A percentile compares a stretch with the other conserved stretches of the same genome.
Evolutionary conservation across 2,888 invertebrate genomes (phyloP).

Genomic region (Anticlea derivata): DNA sequence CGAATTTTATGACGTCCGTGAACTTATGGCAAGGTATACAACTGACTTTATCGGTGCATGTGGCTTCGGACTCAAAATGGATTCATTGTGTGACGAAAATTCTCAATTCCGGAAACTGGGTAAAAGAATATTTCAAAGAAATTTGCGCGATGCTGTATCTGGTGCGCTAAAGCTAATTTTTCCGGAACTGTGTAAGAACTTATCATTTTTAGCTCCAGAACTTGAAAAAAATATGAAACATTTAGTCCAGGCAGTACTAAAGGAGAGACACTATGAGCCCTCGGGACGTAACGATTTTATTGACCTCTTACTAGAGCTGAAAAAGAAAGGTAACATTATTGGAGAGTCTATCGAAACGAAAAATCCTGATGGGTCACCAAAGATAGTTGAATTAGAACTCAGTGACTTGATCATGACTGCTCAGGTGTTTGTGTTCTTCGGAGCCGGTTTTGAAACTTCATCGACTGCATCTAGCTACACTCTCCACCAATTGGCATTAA

Average conservation of each 20-base stretch:
- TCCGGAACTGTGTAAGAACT: slow-evolving; percentile 44
- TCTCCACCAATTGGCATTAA: slow-evolving; percentile 57
- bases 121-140: slow-evolving; percentile 45
- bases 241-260: slow-evolving; percentile 53
- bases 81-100: slow-evolving; percentile 53
- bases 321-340: slow-evolving; percentile 47
- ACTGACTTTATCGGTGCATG: slow-evolving; percentile 63
- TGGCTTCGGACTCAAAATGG: slow-evolving; percentile 56
- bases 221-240: slow-evolving; percentile 46
- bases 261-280: slow-evolving; percentile 51
- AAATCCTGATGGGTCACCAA: slow-evolving; percentile 49
- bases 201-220: slow-evolving; percentile 39
- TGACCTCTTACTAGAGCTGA: slow-evolving; percentile 52
- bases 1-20: slow-evolving; percentile 47
- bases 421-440: slow-evolving; percentile 58
- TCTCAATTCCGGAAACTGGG: slow-evolving; percentile 57
- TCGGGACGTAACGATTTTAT: slow-evolving; percentile 57
- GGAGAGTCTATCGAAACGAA: slow-evolving; percentile 52
- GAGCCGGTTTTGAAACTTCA: slow-evolving; percentile 61
- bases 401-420: slow-evolving; percentile 51
- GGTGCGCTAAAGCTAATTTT: slow-evolving; percentile 49
- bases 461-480: slow-evolving; percentile 58
- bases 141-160: slow-evolving; percentile 34
- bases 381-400: slow-evolving; percentile 43
- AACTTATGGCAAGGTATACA: slow-evolving; percentile 61